Percentiles rank a stretch among this genome's conserved stretches.
Evolutionary conservation across 1,140 invertebrate species (phyloP).

Genomic region (Ostrea denselamellosa): DNA sequence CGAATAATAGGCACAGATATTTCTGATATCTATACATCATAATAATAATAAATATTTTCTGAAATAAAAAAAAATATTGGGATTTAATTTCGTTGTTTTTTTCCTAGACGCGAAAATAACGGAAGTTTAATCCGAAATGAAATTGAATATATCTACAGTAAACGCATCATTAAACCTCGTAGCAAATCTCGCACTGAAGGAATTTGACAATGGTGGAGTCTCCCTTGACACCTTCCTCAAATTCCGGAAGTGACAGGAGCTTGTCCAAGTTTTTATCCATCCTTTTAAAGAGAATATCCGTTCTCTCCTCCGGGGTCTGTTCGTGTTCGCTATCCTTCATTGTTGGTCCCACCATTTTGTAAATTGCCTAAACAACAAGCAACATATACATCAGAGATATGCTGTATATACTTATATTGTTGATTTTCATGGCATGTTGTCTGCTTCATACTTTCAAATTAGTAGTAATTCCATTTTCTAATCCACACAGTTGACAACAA

Average conservation of each 20-base stretch:
- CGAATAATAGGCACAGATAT: too few relatives aligned
- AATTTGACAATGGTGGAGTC: conserved; percentile 12
- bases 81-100: too few relatives aligned
- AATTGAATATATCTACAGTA: too few relatives aligned
- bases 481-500: too few relatives aligned
- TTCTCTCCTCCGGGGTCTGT: neutral
- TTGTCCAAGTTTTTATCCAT: conserved; percentile 22
- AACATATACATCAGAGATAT: neutral
- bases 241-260: neutral
- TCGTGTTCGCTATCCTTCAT: neutral
- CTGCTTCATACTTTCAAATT: neutral
- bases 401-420: neutral
- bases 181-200: neutral
- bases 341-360: neutral
- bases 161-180: too few relatives aligned
- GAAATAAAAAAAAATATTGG: too few relatives aligned
- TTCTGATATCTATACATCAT: too few relatives aligned
- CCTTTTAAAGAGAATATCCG: neutral
- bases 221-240: neutral
- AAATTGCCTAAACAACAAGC: neutral
- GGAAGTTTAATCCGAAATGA: too few relatives aligned
- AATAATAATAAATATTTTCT: too few relatives aligned
- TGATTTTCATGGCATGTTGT: neutral
- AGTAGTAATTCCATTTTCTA: neutral
- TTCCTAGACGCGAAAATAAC: too few relatives aligned